Evolutionary conservation across 2,888 invertebrate genomes (phyloP).

Genomic region (Elegia similella): DNA sequence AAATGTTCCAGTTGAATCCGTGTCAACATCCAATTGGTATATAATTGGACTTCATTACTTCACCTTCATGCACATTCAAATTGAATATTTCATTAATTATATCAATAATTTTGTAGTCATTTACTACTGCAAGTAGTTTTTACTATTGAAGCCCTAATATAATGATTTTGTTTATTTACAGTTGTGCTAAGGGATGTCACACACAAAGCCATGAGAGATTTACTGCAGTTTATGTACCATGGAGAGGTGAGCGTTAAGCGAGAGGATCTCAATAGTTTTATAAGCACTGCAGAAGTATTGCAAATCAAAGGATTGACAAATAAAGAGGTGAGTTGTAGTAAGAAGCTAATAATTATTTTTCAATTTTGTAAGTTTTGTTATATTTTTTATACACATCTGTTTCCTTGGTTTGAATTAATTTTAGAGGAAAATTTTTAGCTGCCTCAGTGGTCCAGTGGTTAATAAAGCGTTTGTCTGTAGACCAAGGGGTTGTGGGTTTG

Average conservation of each 20-base stretch:
- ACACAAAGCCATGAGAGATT: constrained; percentile 86
- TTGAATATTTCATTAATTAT: neutral
- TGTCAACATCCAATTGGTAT: constrained; percentile 85
- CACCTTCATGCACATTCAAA: neutral
- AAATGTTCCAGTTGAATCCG: constrained; percentile 84
- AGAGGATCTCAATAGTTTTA: constrained; percentile 86
- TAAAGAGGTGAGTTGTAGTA: constrained; percentile 66
- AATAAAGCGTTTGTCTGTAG: too few species aligned
- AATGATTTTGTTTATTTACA: constrained; percentile 43
- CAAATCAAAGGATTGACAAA: constrained; percentile 88
- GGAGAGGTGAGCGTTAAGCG: constrained; percentile 88
- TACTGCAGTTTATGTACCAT: constrained; percentile 89
- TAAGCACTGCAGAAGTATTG: constrained; percentile 87
- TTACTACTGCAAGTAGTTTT: too few species aligned
- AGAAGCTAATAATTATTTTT: too few species aligned
- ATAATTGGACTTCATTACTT: constrained; percentile 20
- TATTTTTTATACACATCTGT: too few species aligned
- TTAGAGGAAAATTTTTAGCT: too few species aligned
- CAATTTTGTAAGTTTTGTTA: too few species aligned
- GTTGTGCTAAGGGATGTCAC: constrained; percentile 87
- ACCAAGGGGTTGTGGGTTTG: too few species aligned
- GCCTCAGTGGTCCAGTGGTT: too few species aligned
- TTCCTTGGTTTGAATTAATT: too few species aligned
- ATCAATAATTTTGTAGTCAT: neutral
- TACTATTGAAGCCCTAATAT: too few species aligned